Percentiles rank a stretch among this genome's conserved stretches.
These are phyloP conservation scores for Ancistrus triradiatus DNA, from an alignment of 2,113 vertebrate genomes.

Conservation along the genomic window DNA sequence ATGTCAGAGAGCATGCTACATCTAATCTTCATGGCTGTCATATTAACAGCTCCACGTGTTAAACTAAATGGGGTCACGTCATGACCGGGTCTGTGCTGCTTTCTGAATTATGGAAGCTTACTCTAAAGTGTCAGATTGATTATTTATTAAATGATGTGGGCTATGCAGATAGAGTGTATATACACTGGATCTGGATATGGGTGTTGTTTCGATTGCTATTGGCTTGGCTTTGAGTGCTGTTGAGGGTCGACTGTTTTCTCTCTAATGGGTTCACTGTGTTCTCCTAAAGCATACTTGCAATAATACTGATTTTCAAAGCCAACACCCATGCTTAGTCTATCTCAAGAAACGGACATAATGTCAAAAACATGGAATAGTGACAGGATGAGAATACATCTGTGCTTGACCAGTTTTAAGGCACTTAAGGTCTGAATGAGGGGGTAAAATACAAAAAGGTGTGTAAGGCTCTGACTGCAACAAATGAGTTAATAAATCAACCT, in stretches of 20 bases:
- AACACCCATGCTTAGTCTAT: slow-evolving; percentile 56
- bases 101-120: slow-evolving; percentile 22
- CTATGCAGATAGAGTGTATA: slow-evolving; percentile 34
- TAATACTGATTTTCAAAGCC: slow-evolving; percentile 54
- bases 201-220: slow-evolving; percentile 25
- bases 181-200: slow-evolving; percentile 29
- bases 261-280: slow-evolving; percentile 24
- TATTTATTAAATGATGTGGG: slow-evolving; percentile 18
- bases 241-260: slow-evolving; percentile 16
- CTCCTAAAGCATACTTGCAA: slow-evolving; percentile 39
- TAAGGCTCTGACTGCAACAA: slow-evolving; percentile 15
- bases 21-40: slow-evolving; percentile 58
- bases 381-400: slow-evolving; percentile 61
- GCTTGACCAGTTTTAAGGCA: slow-evolving; percentile 52
- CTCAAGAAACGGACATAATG: slow-evolving; percentile 47
- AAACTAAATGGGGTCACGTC: slow-evolving; percentile 18
- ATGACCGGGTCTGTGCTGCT: slow-evolving; percentile 4
- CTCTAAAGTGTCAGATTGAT: slow-evolving; percentile 29
- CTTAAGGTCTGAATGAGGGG: background rate
- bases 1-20: slow-evolving; percentile 45
- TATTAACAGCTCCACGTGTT: slow-evolving; percentile 57
- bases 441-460: slow-evolving; percentile 11
- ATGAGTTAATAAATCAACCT: no score
- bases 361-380: slow-evolving; percentile 56
- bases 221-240: slow-evolving; percentile 17